A percentile compares a stretch with the other conserved stretches of the same genome.
Evolutionary conservation across 2,113 vertebrate species (phyloP).

Genomic region (Gambusia affinis): DNA sequence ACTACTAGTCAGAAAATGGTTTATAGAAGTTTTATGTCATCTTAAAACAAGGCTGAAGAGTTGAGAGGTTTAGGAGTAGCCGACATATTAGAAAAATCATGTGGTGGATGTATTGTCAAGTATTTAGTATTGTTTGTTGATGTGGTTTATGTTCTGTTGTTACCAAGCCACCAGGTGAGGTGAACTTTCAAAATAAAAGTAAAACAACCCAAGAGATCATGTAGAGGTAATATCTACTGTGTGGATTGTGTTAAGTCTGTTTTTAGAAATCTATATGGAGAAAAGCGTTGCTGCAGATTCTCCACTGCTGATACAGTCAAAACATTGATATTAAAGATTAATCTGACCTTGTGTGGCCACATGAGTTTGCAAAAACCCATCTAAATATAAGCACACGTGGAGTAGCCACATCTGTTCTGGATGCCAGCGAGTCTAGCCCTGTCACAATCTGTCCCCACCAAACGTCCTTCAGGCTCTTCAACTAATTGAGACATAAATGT

Average conservation of each 20-base stretch:
- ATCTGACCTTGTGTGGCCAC: conserved; percentile 16
- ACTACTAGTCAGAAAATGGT: too few relatives aligned
- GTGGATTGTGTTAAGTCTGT: not conserved
- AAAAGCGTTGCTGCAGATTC: conserved; percentile 17
- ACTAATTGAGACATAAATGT: too few relatives aligned
- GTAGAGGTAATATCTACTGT: not conserved
- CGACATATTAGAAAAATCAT: too few relatives aligned
- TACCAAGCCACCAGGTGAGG: too few relatives aligned
- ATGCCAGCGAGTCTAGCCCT: conserved; percentile 10
- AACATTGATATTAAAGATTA: conserved; percentile 26
- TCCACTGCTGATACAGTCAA: conserved; percentile 37
- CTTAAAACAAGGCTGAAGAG: too few relatives aligned
- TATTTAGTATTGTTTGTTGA: too few relatives aligned
- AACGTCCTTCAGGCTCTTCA: not conserved
- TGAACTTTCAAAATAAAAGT: too few relatives aligned
- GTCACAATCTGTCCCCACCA: conserved; percentile 2
- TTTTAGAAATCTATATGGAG: not conserved
- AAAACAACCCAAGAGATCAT: too few relatives aligned
- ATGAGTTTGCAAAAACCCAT: conserved; percentile 29
- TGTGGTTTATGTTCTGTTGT: too few relatives aligned
- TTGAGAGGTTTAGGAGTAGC: too few relatives aligned
- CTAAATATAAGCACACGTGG: conserved; percentile 36
- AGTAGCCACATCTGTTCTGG: conserved; percentile 14
- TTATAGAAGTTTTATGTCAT: too few relatives aligned
- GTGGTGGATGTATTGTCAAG: too few relatives aligned